These are phyloP conservation scores for Lymantria dispar DNA, from an alignment of 2,888 invertebrate species.

Conservation along the genomic window DNA sequence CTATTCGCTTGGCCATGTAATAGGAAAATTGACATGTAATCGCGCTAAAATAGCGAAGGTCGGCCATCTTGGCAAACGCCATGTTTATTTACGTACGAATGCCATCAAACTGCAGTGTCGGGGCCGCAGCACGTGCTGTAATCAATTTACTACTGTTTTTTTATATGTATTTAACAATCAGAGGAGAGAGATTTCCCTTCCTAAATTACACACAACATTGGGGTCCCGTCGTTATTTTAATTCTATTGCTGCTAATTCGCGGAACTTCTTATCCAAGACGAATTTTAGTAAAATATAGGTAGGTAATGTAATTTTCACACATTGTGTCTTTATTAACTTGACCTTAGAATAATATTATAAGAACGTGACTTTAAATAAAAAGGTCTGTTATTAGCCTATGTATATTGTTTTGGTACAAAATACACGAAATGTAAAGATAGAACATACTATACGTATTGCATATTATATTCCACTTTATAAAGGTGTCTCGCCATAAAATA, in stretches of 20 bases:
- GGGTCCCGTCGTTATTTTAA: background rate
- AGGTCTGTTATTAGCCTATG: too few species aligned
- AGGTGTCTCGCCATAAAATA: too few species aligned
- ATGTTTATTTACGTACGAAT: conserved; percentile 80
- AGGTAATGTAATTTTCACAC: background rate
- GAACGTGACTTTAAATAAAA: too few species aligned
- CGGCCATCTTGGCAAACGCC: conserved; percentile 74
- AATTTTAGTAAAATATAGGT: background rate
- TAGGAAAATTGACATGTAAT: conserved; percentile 58
- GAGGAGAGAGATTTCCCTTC: conserved; percentile 7
- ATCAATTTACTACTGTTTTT: conserved; percentile 49
- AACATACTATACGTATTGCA: too few species aligned
- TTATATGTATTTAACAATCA: conserved; percentile 1
- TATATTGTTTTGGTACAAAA: too few species aligned
- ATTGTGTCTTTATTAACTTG: too few species aligned
- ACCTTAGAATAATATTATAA: too few species aligned
- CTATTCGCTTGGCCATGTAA: conserved; percentile 48
- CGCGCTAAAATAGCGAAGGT: conserved; percentile 76
- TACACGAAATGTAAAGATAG: too few species aligned
- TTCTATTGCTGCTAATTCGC: too few species aligned
- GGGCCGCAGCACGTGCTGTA: conserved; percentile 64
- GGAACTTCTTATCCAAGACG: background rate
- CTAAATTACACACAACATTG: background rate
- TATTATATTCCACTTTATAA: too few species aligned
- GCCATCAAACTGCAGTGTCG: conserved; percentile 71